Base-by-base conservation (phyloP, 1,140 invertebrate species). In the Eriocheir sinensis region DNA sequence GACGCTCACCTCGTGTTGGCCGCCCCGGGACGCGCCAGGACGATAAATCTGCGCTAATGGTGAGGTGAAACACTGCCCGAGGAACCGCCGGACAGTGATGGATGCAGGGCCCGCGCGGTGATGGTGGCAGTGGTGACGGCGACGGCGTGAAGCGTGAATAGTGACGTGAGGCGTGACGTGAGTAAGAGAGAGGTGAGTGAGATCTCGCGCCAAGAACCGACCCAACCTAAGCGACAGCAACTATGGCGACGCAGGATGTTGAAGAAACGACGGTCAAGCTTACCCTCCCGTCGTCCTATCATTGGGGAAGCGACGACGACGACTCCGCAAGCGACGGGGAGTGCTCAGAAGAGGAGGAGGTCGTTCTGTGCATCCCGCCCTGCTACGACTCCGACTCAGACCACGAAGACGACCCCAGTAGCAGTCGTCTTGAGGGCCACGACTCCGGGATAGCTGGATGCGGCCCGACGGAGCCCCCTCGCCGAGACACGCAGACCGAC, bases 381-480 rank as follows among this genome's bases (percentile, higher is more conserved):
- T 94, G 93, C 48, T 94, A 94, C 40, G 90, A 83, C 48, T 94
- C 93, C 1, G 89, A 94, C 38, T 86, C 93, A 3, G 93, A 94
- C 38, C 89, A 92, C 30, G 27, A 34, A 12, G 93, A 94, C n/a
- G 89, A 91, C 4, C 6, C 6, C n/a, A 86, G 48, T n/a, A 90
- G 53, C 38, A 72, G 89, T 30, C 34, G 40, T 36, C 72, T 91
- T 6, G 93, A 90, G 8, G 93, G 89, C 21, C 93, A 94, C 36
- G 93, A 94, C 89, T 94, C 93, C 2, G 93, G 93, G 3, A 94
- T 94, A n/a, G 93, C 90, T 6, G 93, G 41, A 1, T 94, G 93
- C 89, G 93, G 15, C 89, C 93, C 12, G 44, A 79, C 60, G 32
- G 79, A 90, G 30, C 30, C 83, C 0, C 72, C 34, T 8, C 79